Evolutionary conservation across 2,888 invertebrate species (phyloP).

Genomic region (Ernsta delagoae): DNA sequence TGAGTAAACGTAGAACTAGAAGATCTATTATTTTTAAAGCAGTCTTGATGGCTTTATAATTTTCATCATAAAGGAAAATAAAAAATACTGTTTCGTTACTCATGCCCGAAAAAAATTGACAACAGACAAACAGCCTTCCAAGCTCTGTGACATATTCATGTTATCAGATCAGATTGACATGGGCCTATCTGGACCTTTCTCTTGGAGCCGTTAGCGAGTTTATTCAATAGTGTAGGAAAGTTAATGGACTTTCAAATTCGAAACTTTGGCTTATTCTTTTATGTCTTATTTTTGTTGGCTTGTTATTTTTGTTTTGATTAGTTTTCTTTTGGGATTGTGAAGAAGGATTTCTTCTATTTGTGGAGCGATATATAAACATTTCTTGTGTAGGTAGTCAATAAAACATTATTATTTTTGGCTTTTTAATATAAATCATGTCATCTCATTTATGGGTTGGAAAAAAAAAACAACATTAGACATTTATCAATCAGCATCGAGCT

Average conservation of each 20-base stretch:
- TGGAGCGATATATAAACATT: too few relatives aligned
- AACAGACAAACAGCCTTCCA: not conserved
- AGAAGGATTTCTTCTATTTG: too few relatives aligned
- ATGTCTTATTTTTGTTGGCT: slow-evolving; percentile 1
- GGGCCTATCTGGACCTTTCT: slow-evolving; percentile 18
- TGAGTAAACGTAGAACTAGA: too few relatives aligned
- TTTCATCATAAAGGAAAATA: too few relatives aligned
- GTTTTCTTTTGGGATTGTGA: not conserved
- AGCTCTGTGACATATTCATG: not conserved
- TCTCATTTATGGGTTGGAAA: too few relatives aligned
- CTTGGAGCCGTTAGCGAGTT: slow-evolving; percentile 22
- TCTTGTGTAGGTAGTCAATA: too few relatives aligned
- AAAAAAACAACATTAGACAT: too few relatives aligned
- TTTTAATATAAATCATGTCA: too few relatives aligned
- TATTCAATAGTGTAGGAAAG: slow-evolving; percentile 7
- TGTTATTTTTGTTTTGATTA: slow-evolving; percentile 10
- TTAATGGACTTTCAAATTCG: slow-evolving; percentile 27
- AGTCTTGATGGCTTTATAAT: too few relatives aligned
- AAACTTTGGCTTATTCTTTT: slow-evolving; percentile 27
- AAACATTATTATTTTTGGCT: too few relatives aligned
- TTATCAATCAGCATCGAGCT: too few relatives aligned
- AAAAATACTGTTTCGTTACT: not conserved
- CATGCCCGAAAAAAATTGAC: not conserved
- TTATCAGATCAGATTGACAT: slow-evolving; percentile 12
- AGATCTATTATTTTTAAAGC: too few relatives aligned